Percentiles rank a stretch among this genome's conserved stretches.
phyloP scores from a whole-genome alignment of 2,888 invertebrate species.

The Diploptera punctata region DNA sequence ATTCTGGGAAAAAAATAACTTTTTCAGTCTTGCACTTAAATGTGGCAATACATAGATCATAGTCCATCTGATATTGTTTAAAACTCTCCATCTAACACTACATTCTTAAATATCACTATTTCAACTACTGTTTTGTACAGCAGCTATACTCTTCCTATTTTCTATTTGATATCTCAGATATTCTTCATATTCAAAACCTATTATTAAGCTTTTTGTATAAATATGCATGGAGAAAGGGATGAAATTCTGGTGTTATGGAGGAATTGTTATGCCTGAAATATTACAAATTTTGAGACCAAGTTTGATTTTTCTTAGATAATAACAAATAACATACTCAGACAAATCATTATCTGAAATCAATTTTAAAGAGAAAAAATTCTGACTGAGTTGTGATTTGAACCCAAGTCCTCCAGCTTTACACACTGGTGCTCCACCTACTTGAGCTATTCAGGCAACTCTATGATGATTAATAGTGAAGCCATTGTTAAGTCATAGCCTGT shows the following conservation, averaged over 20 bases:
- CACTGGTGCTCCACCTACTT: too few relatives aligned
- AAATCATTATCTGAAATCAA: too few relatives aligned
- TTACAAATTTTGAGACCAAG: not conserved
- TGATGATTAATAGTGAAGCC: too few relatives aligned
- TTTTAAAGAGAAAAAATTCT: too few relatives aligned
- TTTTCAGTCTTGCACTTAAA: not conserved
- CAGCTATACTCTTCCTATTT: not conserved
- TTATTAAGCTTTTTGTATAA: not conserved
- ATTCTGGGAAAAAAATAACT: not conserved
- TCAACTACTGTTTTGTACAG: not conserved
- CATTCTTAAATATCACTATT: not conserved
- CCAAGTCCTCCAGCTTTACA: too few relatives aligned
- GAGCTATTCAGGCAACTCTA: too few relatives aligned
- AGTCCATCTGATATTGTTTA: not conserved
- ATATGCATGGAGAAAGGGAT: slow-evolving; percentile 5
- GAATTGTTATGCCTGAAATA: not conserved
- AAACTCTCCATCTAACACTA: not conserved
- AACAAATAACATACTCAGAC: too few relatives aligned
- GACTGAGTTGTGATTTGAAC: too few relatives aligned
- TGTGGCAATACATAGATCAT: too few relatives aligned
- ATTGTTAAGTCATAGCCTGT: too few relatives aligned
- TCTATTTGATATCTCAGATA: not conserved
- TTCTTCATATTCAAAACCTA: not conserved
- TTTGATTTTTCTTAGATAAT: too few relatives aligned
- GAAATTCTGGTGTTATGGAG: not conserved